Evolutionary conservation across 1,140 invertebrate species (phyloP).

Genomic region (Pectinophora gossypiella): DNA sequence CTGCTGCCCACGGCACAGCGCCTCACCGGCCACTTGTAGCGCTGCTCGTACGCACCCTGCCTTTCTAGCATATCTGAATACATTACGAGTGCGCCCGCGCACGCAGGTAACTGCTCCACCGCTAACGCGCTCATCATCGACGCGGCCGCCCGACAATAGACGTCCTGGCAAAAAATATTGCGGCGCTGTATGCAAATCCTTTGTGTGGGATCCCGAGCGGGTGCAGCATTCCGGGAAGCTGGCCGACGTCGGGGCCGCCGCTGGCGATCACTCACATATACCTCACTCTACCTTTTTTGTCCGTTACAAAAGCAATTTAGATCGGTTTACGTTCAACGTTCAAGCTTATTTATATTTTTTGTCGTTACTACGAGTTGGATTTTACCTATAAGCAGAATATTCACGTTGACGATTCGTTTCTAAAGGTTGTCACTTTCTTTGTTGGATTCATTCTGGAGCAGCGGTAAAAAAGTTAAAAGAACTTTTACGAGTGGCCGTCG

Average conservation of each 20-base stretch:
- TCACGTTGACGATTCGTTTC: too few species aligned
- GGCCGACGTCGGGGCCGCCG: background rate
- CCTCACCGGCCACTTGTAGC: background rate
- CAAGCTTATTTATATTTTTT: too few species aligned
- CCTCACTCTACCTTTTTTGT: too few species aligned
- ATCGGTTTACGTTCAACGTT: too few species aligned
- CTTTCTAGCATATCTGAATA: background rate
- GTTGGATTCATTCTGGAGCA: too few species aligned
- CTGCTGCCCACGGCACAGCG: background rate
- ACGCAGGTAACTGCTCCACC: background rate
- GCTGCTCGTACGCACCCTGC: background rate
- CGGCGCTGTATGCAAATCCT: constrained; percentile 23
- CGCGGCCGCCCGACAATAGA: constrained; percentile 11
- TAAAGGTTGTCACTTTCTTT: too few species aligned
- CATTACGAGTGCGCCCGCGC: background rate
- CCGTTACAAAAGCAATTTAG: too few species aligned
- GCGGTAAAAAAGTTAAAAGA: too few species aligned
- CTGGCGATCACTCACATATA: too few species aligned
- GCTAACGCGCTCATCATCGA: constrained; percentile 9
- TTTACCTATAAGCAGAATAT: too few species aligned
- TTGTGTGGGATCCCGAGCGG: constrained; percentile 5
- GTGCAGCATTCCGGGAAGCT: background rate
- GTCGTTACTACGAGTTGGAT: too few species aligned
- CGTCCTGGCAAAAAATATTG: constrained; percentile 13
- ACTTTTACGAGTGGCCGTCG: too few species aligned